phyloP scores from a whole-genome alignment of 2,888 invertebrate genomes.

The Drosophila eohydei region DNA sequence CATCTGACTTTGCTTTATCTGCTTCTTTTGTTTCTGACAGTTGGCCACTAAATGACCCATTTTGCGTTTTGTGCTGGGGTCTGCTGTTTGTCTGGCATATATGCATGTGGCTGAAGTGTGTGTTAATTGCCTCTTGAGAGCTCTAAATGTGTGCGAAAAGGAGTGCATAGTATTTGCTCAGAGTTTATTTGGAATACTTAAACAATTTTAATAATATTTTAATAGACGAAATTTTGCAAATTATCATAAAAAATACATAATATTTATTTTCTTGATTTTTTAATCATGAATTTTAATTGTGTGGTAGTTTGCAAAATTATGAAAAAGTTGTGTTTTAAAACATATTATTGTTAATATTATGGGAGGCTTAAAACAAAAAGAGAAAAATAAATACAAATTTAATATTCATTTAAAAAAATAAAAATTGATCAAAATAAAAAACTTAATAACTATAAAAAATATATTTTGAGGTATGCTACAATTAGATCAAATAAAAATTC shows the following conservation, averaged over 20 bases:
- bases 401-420: no score
- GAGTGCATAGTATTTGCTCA: neutral
- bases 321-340: no score
- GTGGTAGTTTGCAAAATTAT: no score
- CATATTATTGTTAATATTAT: no score
- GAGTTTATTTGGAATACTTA: neutral
- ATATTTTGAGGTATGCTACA: neutral
- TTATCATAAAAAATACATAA: no score
- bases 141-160: neutral
- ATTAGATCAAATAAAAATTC: neutral
- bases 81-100: conserved; percentile 14
- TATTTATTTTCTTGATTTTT: neutral
- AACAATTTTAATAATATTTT: neutral
- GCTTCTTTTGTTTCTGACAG: conserved; percentile 53
- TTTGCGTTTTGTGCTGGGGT: neutral
- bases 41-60: conserved; percentile 34
- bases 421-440: neutral
- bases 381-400: no score
- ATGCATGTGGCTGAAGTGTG: conserved; percentile 2
- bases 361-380: no score
- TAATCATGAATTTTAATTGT: no score
- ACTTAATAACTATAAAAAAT: neutral
- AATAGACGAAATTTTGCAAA: neutral
- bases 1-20: conserved; percentile 2
- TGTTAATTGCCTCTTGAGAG: conserved; percentile 2